Base-by-base conservation (phyloP, 1,140 invertebrate species). In the Drosophila repleta region DNA sequence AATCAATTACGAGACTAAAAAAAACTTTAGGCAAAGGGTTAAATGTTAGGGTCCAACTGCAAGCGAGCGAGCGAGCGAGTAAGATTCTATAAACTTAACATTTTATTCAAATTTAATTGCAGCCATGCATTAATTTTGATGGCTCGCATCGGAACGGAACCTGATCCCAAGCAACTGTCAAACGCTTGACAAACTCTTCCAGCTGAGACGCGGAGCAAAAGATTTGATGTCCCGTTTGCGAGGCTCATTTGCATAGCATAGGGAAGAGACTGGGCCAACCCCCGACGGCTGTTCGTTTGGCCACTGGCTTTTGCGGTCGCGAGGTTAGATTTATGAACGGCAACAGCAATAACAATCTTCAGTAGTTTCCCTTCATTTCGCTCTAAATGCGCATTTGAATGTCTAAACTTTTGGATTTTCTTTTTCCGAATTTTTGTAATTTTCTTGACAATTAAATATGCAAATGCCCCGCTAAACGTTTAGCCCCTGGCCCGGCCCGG, bases 101-200 rank as follows among this genome's bases (percentile, higher is more conserved):
- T 84, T 84, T 84, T 87, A 84, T 84, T 87, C 77, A 84, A 85
- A 84, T 84, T 84, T 81, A 84, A 84, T 84, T 84, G 77, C 82
- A 65, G 64, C 57, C 67, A 76, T 73, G 67, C 76, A 80, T 76
- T 65, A 73, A 84, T 85, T 84, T 74, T 13, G 17, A n/a, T 18
- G 24, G 26, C 18, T 20, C 8, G 35, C 39, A 17, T 21, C 29
- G 58, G 76, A 84, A 87, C 29, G 58, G 76, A 84, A 87, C 81
- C 81, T 83, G 79, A 81, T 81, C 80, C 39, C n/a, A 62, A 51
- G 17, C 29, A 15, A 55, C 77, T 85, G 82, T 81, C 82, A 84
- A 84, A 51, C 55, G 74, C 61, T 84, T 84, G 81, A 84, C 81
- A 84, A 74, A 68, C 75, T 71, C 63, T 35, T 35, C 32, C 32